Evolutionary conservation across 2,797 vertebrate species (phyloP).

Genomic region (Clarias platycephalus): DNA sequence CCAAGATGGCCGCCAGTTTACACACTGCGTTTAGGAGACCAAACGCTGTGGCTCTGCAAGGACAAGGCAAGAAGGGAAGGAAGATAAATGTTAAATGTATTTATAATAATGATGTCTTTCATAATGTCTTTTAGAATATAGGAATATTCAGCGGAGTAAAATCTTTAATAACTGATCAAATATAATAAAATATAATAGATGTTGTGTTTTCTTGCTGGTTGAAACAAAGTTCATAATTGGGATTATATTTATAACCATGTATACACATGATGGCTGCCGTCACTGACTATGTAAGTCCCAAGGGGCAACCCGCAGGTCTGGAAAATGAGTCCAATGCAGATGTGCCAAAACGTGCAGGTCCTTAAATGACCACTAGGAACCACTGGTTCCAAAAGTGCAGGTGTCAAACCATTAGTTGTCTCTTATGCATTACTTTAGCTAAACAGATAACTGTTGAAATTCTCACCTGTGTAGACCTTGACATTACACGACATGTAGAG

Average conservation of each 20-base stretch:
- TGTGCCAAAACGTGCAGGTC: no score
- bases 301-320: no score
- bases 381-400: no score
- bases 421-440: no score
- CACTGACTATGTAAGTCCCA: neutral
- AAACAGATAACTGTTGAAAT: no score
- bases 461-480: no score
- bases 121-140: neutral
- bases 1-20: constrained; percentile 89
- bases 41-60: constrained; percentile 88
- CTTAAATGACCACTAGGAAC: no score
- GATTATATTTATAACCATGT: neutral
- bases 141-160: neutral
- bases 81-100: neutral
- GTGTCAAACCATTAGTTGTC: no score
- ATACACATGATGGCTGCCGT: neutral
- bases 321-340: no score
- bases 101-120: neutral
- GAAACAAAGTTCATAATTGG: neutral
- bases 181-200: no score
- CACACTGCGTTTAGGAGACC: constrained; percentile 92
- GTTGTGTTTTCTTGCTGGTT: neutral
- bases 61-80: neutral
- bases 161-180: neutral
- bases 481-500: no score